Base-by-base conservation (phyloP, 2,888 invertebrate genomes). In the Ornithoptera priamus region DNA sequence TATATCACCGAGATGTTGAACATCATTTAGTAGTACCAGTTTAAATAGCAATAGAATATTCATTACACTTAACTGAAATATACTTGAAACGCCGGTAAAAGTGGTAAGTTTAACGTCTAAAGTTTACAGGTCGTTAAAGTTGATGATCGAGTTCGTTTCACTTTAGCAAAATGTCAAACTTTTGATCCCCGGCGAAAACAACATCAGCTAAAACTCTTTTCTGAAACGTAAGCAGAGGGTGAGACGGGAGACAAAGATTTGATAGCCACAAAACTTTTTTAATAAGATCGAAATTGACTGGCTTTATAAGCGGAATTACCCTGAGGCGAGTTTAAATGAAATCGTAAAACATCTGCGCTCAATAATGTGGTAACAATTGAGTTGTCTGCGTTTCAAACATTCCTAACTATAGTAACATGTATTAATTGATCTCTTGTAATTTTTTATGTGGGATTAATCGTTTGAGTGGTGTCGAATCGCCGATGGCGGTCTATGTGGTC, bases 391-490 rank as follows among this genome's bases (percentile, higher is more conserved):
- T 46, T 70, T 70, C 62, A 56, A 67, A 60, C 60, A 42, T 53
- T 63, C 46, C 42, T 64, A 64, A 80, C 76, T 74, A 78, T 73
- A 80, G 84, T 85, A 87, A 88, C 78, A 81, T 78, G 81, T 84
- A 86, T 86, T 84, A 87, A 88, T 85, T 81, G 83, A 78, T 82
- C 80, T 79, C 77, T 71, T 70, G 70, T 71, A 87, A 86, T 87
- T 87, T 85, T 88, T 87, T 87, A 86, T 87, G 82, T 81, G 83
- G 84, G 79, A 86, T 87, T 87, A 87, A 89, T 86, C 84, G 85
- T 84, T 80, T 77, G 74, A 72, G 71, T 70, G 65, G 72, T 75
- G 80, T 78, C 76, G 83, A 81, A 79, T 79, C 75, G 85, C 82
- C 83, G 77, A 73, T 77, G 73, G 65, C 66, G 66, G 57, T 46